These are phyloP conservation scores for Carlito syrichta DNA, from an alignment of 2,113 vertebrate genomes.

Conservation along the genomic window DNA sequence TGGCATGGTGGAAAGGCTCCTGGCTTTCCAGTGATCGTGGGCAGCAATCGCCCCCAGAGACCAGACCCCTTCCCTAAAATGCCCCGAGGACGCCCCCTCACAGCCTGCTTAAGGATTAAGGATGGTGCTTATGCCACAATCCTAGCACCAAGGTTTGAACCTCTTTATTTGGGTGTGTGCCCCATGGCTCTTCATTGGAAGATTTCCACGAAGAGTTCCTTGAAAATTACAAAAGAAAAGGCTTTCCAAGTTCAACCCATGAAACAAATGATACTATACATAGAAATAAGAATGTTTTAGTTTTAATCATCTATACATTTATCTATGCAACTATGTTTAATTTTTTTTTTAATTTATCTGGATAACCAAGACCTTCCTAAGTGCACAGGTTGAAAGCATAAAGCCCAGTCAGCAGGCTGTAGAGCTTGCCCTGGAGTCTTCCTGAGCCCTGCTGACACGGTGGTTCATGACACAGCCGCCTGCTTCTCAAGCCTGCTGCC, in stretches of 20 bases:
- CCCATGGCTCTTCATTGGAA: neutral
- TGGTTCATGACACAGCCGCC: accelerated
- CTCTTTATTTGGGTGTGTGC: neutral
- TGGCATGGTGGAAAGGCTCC: too few relatives aligned
- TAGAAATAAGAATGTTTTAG: neutral
- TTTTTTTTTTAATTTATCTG: neutral
- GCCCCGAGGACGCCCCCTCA: neutral
- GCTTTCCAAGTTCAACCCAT: neutral
- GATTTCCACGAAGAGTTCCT: neutral
- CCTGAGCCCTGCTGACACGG: neutral
- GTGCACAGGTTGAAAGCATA: neutral
- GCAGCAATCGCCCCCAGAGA: neutral
- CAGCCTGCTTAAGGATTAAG: accelerated
- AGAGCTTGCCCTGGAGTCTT: neutral
- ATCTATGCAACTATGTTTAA: too few relatives aligned
- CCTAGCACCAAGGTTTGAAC: neutral
- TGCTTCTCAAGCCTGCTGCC: neutral
- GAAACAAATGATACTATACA: neutral
- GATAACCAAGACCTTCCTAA: neutral
- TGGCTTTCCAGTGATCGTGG: neutral
- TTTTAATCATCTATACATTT: neutral
- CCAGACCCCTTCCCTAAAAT: neutral
- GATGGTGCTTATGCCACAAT: accelerated
- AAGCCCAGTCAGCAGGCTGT: accelerated
- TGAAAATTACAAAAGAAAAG: neutral